Evolutionary conservation across 2,888 invertebrate genomes (phyloP).

Genomic region (Trachelus troglodyta): DNA sequence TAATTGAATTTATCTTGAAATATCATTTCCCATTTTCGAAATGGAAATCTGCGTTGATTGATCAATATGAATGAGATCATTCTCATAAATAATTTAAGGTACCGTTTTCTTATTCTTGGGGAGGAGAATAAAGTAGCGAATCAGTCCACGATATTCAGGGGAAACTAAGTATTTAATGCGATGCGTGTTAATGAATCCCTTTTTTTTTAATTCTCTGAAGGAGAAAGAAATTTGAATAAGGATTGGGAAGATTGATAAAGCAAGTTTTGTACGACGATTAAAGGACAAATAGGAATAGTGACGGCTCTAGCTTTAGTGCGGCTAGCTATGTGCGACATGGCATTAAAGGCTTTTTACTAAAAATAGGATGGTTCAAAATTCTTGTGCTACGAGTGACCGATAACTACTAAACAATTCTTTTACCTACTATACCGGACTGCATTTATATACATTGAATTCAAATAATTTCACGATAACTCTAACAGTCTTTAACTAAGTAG

Average conservation of each 20-base stretch:
- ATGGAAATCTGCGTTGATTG: not conserved
- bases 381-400: constrained; percentile 1
- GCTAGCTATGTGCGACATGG: constrained; percentile 11
- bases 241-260: constrained; percentile 23
- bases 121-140: constrained; percentile 9
- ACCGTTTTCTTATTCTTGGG: constrained; percentile 3
- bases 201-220: not conserved
- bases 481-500: not conserved
- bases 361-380: constrained; percentile 17
- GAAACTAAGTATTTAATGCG: not conserved
- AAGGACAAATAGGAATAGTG: constrained; percentile 30
- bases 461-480: not conserved
- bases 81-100: not conserved
- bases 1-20: not conserved
- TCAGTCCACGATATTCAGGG: constrained; percentile 1
- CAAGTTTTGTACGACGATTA: constrained; percentile 34
- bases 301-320: constrained; percentile 27
- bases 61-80: constrained; percentile 3
- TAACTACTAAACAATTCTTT: not conserved
- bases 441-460: not conserved
- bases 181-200: not conserved
- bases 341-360: constrained; percentile 15
- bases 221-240: not conserved
- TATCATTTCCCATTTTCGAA: not conserved
- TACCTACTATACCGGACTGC: not conserved